These are phyloP conservation scores for Micrasema minimum DNA, from an alignment of 1,140 invertebrate species.

Conservation along the genomic window DNA sequence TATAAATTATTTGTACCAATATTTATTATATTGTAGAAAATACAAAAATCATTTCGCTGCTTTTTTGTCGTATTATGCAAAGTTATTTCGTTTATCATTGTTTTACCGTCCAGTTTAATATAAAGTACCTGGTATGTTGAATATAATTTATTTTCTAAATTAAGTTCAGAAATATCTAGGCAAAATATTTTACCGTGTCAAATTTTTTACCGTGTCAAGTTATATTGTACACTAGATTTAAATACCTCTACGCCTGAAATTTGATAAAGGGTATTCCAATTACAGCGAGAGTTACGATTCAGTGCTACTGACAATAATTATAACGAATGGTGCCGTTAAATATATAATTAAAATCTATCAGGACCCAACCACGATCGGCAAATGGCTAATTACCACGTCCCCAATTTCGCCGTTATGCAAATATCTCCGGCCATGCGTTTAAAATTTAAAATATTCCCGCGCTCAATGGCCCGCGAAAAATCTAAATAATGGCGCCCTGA, in stretches of 20 bases:
- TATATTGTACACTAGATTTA: too few relatives aligned
- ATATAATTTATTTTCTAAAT: too few relatives aligned
- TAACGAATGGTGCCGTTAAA: not conserved
- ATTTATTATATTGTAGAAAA: too few relatives aligned
- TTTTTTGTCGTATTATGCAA: too few relatives aligned
- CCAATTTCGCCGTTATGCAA: slow-evolving; percentile 6
- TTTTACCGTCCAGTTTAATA: too few relatives aligned
- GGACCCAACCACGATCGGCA: not conserved
- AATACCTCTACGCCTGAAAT: not conserved
- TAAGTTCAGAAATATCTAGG: too few relatives aligned
- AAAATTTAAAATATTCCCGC: slow-evolving; percentile 31
- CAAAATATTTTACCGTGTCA: too few relatives aligned
- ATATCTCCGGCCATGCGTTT: slow-evolving; percentile 17
- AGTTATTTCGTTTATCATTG: too few relatives aligned
- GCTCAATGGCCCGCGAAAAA: slow-evolving; percentile 21
- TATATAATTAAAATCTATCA: slow-evolving; percentile 2
- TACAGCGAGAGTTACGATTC: not conserved
- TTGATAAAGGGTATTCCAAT: not conserved
- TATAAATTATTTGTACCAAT: too few relatives aligned
- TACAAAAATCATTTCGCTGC: too few relatives aligned
- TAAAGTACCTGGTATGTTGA: too few relatives aligned
- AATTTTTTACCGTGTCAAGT: too few relatives aligned
- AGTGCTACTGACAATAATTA: not conserved
- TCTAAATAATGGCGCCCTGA: slow-evolving; percentile 38
- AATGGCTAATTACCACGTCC: slow-evolving; percentile 3